These are phyloP conservation scores for Pseudotriccus pelzelni DNA, from an alignment of 2,797 vertebrate species.

Conservation along the genomic window DNA sequence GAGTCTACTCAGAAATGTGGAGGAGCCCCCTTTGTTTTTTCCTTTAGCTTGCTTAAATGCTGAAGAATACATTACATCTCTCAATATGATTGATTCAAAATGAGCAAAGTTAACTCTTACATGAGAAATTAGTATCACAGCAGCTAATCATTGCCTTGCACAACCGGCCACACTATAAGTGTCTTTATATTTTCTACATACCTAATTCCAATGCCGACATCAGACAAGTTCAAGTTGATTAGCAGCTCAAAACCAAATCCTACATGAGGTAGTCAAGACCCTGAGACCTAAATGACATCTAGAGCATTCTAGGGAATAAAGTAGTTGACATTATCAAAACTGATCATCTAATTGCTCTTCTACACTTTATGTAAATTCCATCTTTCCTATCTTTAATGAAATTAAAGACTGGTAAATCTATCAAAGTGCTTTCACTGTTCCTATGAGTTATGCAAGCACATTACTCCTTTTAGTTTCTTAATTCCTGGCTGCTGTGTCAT, in stretches of 20 bases:
- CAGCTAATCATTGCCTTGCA: background rate
- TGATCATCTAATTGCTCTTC: background rate
- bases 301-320: background rate
- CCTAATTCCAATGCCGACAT: background rate
- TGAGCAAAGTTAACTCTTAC: background rate
- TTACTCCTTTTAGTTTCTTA: background rate
- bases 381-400: background rate
- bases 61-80: background rate
- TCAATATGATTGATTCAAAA: background rate
- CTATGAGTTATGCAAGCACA: background rate
- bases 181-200: background rate
- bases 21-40: background rate
- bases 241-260: background rate
- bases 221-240: background rate
- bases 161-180: background rate
- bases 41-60: background rate
- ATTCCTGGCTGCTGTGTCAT: background rate
- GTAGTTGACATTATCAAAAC: background rate
- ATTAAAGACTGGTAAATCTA: background rate
- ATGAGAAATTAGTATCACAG: background rate
- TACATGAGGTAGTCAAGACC: background rate
- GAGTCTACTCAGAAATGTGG: background rate
- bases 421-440: background rate
- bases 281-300: background rate
- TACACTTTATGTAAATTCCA: background rate